Evolutionary conservation across 2,888 invertebrate genomes (phyloP).

Genomic region (Sarcophaga subvicina): DNA sequence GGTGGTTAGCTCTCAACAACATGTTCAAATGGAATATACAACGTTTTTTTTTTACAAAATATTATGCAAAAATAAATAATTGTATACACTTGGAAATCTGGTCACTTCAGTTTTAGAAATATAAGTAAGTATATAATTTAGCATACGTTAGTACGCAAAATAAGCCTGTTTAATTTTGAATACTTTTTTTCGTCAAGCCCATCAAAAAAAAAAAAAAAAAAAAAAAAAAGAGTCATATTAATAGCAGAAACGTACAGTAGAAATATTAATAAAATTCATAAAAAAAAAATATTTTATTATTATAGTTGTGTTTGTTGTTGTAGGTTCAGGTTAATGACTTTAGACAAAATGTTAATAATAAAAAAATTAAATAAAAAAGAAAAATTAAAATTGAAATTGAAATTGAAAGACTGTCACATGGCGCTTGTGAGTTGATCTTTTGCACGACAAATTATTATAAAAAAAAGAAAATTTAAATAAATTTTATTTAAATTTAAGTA

Average conservation of each 20-base stretch:
- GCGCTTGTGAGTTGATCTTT: constrained; percentile 32
- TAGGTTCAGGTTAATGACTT: constrained; percentile 26
- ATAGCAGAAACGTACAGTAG: neutral
- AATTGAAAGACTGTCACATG: neutral
- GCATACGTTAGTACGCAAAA: constrained; percentile 14
- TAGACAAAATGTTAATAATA: constrained; percentile 17
- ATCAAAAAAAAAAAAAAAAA: neutral
- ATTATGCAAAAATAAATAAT: no score
- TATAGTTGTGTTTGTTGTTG: neutral
- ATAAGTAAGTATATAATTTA: neutral
- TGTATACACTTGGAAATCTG: neutral
- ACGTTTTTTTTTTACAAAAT: no score
- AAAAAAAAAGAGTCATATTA: neutral
- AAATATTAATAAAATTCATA: neutral
- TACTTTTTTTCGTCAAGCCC: neutral
- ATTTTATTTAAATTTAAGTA: neutral
- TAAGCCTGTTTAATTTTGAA: constrained; percentile 17
- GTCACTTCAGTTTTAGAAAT: constrained; percentile 4
- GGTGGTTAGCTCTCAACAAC: no score
- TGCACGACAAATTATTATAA: neutral
- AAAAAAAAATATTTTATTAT: neutral
- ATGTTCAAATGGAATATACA: no score
- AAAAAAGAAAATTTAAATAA: constrained; percentile 14
- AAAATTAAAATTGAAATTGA: constrained; percentile 14
- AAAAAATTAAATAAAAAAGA: neutral